Evolutionary conservation across 2,113 vertebrate genomes (phyloP).

Genomic region (Carassius auratus): DNA sequence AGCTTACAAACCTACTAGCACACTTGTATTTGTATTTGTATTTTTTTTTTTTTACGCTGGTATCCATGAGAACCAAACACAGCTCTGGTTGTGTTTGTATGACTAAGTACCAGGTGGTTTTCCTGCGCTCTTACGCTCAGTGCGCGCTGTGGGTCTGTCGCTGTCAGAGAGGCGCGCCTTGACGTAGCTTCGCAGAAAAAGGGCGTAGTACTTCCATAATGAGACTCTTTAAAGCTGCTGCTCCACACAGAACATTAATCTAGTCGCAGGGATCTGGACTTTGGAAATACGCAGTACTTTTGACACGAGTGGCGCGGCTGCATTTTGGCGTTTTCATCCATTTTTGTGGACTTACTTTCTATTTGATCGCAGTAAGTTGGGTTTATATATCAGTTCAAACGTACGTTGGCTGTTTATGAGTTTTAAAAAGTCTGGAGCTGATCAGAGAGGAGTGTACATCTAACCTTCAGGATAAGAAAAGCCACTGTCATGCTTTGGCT

Average conservation of each 20-base stretch:
- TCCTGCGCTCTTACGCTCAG: constrained; percentile 66
- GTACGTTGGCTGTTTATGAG: background rate
- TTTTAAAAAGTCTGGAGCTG: background rate
- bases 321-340: constrained; percentile 40
- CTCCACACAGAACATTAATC: constrained; percentile 70
- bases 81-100: constrained; percentile 24
- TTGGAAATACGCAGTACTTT: constrained; percentile 62
- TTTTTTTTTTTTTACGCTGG: constrained; percentile 41
- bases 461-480: background rate
- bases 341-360: constrained; percentile 67
- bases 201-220: constrained; percentile 85
- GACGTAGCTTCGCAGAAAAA: constrained; percentile 75
- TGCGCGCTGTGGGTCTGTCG: constrained; percentile 59
- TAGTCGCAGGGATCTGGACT: constrained; percentile 66
- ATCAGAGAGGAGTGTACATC: background rate
- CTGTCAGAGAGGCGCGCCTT: constrained; percentile 62
- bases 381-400: background rate
- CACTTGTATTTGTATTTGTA: background rate
- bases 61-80: constrained; percentile 65
- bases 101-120: constrained; percentile 65
- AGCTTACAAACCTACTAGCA: background rate
- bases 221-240: constrained; percentile 80
- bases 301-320: constrained; percentile 52
- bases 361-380: constrained; percentile 71
- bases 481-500: background rate